Conservation (phyloP, 1,140 invertebrate species). For the Danaus melanippus region DNA sequence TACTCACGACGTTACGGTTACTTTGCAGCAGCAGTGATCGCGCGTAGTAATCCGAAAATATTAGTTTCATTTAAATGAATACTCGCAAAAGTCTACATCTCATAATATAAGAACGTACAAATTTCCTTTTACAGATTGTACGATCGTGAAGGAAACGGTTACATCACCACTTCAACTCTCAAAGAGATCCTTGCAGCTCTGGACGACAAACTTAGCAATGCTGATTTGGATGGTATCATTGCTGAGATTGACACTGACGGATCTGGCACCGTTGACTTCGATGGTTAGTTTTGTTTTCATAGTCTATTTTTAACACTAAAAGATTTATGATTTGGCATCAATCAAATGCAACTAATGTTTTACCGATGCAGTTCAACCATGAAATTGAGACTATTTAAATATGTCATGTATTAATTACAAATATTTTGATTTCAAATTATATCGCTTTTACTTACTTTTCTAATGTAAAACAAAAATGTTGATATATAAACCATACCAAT, state of each 20-base stretch:
- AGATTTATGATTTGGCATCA: too few species aligned
- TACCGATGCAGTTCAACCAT: not conserved
- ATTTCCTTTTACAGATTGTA: conserved; percentile 70
- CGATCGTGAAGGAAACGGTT: conserved; percentile 89
- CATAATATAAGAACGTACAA: too few species aligned
- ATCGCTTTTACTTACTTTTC: too few species aligned
- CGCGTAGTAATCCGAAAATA: too few species aligned
- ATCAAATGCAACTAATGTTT: conserved; percentile 1
- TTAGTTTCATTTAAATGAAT: too few species aligned
- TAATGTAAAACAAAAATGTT: not conserved
- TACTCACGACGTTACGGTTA: too few species aligned
- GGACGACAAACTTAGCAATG: conserved; percentile 89
- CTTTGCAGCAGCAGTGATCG: too few species aligned
- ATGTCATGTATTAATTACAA: not conserved
- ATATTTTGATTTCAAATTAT: not conserved
- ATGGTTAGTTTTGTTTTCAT: conserved; percentile 73
- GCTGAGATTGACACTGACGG: conserved; percentile 96
- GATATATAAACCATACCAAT: not conserved
- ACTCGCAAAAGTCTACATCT: too few species aligned
- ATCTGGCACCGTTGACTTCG: conserved; percentile 92
- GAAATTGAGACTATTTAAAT: too few species aligned
- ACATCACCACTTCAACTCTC: conserved; percentile 92
- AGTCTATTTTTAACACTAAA: too few species aligned
- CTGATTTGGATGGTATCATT: conserved; percentile 91
- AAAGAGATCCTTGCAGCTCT: conserved; percentile 92